phyloP scores from a whole-genome alignment of 2,113 vertebrate genomes.

The Anas platyrhynchos region DNA sequence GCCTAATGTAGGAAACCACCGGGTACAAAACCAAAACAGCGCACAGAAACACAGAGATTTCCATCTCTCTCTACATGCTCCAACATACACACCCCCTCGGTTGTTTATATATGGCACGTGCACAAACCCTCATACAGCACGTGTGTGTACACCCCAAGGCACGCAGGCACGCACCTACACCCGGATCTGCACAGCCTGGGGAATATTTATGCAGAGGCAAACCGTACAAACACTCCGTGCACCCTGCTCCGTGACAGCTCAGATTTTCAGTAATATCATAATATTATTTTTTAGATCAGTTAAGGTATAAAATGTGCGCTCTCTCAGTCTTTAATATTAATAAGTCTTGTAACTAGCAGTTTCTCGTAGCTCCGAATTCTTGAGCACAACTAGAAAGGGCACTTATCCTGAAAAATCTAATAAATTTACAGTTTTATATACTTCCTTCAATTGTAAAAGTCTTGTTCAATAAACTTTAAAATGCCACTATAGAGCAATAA shows the following conservation, averaged over 20 bases:
- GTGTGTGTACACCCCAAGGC: background rate
- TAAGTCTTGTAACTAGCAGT: conserved; percentile 85
- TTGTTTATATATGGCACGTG: background rate
- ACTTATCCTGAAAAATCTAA: conserved; percentile 92
- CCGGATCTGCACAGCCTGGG: background rate
- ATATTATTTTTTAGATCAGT: conserved; percentile 80
- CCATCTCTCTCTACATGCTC: background rate
- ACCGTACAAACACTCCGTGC: background rate
- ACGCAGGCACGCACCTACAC: background rate
- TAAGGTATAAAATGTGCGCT: conserved; percentile 75
- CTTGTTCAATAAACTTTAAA: conserved; percentile 99
- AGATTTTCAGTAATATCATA: conserved; percentile 72
- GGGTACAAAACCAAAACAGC: background rate
- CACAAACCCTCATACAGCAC: background rate
- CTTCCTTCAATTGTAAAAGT: conserved; percentile 95
- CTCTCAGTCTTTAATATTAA: conserved; percentile 84
- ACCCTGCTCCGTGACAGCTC: conserved; percentile 41
- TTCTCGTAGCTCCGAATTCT: conserved; percentile 79
- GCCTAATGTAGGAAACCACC: background rate
- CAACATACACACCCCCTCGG: background rate
- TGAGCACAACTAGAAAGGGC: conserved; percentile 86
- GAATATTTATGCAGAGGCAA: conserved; percentile 41
- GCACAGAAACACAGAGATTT: background rate
- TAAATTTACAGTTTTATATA: conserved; percentile 98
- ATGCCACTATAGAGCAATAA: conserved; percentile 97